These are phyloP conservation scores for Rhynchotus rufescens DNA, from an alignment of 2,797 vertebrate genomes.

Conservation along the genomic window DNA sequence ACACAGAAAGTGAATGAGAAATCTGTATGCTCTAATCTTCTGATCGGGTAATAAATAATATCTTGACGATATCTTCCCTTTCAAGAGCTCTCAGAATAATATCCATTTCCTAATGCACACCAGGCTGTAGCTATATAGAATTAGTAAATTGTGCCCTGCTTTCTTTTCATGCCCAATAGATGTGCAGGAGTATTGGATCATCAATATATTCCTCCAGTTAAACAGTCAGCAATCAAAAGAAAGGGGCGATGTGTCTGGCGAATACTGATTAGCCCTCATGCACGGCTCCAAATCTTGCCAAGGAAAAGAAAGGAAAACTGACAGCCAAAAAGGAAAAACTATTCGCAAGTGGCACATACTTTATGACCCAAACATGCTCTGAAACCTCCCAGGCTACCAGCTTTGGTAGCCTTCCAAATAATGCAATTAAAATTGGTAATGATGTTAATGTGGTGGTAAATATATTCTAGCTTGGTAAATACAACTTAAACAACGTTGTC, in stretches of 20 bases:
- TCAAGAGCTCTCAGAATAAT: not conserved
- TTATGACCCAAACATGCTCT: not conserved
- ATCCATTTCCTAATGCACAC: not conserved
- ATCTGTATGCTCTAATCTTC: not conserved
- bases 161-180: not conserved
- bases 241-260: not conserved
- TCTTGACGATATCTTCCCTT: not conserved
- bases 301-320: not conserved
- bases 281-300: not conserved
- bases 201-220: not conserved
- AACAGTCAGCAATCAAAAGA: not conserved
- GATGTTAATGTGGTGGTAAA: not conserved
- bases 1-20: not conserved
- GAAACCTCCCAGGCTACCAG: not conserved
- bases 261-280: not conserved
- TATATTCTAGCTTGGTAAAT: not conserved
- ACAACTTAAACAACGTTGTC: constrained; percentile 5
- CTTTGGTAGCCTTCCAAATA: not conserved
- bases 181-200: not conserved
- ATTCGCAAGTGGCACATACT: not conserved
- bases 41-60: not conserved
- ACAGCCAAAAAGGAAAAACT: too few relatives aligned
- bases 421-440: not conserved
- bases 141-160: not conserved
- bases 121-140: not conserved